Base-by-base conservation (phyloP, 1,140 invertebrate genomes). In the Trachelipus rathkii region DNA sequence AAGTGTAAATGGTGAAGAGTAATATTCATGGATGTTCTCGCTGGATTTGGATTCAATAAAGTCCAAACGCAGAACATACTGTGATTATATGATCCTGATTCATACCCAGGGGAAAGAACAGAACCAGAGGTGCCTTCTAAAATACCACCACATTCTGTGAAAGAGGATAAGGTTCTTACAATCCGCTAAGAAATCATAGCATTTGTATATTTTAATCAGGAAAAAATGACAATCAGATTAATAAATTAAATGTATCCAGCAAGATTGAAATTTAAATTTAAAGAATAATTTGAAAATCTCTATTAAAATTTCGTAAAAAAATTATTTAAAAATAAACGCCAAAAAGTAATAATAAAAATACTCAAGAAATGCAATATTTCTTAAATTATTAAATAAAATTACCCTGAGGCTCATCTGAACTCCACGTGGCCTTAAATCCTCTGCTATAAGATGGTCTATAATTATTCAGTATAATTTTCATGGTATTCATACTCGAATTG, bases 41-140 rank as follows among this genome's bases (percentile, higher is more conserved):
- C 15, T 44, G 50, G 74, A 21, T 68, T 69, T n/a, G 21, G 74
- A 69, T 70, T 69, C 4, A 11, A 13, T 11, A 70, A 11, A 43
- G 74, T 75, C 74, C 74, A 75, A 50, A 75, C 60, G 43, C 74
- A 75, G 13, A 70, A 44, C 44, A 75, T 23, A 45, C 74, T 69
- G 60, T 75, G 74, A 33, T 68, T 68, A 24, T 75, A 75, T 24
- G 43, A 19, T 15, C 74, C 74, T 9, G 21, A 15, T 44, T 15
- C n/a, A 19, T 68, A 69, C 13, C 74, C 74, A 44, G 74, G 74
- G 1, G 74, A 75, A 11, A 45, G 23, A 8, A 75, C 13, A 3
- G 9, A 43, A 9, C 74, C 74, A 10, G 19, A 44, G 10, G 66
- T 10, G 11, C 43, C 74, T 19, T n/a, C 46, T 10, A 75, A 10